Conservation (phyloP, 2,888 invertebrate genomes). For the Tetragnatha montana region DNA sequence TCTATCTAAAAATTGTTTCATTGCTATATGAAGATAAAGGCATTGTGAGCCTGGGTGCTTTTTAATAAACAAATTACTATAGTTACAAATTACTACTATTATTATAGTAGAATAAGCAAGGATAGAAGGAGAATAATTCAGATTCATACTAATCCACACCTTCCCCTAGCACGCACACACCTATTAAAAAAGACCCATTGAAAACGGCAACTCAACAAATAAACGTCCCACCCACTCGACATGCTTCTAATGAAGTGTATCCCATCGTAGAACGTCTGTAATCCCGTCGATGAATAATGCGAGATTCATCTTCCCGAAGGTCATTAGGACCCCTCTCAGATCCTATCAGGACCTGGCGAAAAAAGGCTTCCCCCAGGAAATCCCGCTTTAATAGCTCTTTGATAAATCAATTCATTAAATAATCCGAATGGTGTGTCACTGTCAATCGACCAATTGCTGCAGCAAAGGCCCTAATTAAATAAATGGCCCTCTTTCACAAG, state of each 20-base stretch:
- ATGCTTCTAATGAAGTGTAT: background rate
- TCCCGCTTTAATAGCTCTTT: background rate
- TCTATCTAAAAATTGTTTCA: too few relatives aligned
- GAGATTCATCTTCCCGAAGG: background rate
- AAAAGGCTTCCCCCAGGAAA: conserved; percentile 7
- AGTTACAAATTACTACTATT: too few relatives aligned
- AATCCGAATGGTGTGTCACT: conserved; percentile 12
- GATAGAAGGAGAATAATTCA: too few relatives aligned
- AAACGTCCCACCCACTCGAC: background rate
- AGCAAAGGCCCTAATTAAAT: background rate
- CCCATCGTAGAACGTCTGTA: background rate
- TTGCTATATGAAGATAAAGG: too few relatives aligned
- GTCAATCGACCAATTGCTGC: background rate
- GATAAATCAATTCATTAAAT: conserved; percentile 26
- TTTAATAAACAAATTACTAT: too few relatives aligned
- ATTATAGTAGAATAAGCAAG: too few relatives aligned
- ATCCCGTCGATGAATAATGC: background rate
- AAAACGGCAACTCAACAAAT: too few relatives aligned
- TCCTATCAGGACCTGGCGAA: background rate
- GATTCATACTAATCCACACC: too few relatives aligned
- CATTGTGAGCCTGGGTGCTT: too few relatives aligned
- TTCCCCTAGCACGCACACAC: too few relatives aligned
- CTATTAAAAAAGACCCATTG: too few relatives aligned
- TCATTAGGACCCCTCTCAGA: conserved; percentile 3
- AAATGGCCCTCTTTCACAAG: background rate